These are phyloP conservation scores for Sula dactylatra DNA, from an alignment of 2,113 vertebrate species.

Conservation along the genomic window DNA sequence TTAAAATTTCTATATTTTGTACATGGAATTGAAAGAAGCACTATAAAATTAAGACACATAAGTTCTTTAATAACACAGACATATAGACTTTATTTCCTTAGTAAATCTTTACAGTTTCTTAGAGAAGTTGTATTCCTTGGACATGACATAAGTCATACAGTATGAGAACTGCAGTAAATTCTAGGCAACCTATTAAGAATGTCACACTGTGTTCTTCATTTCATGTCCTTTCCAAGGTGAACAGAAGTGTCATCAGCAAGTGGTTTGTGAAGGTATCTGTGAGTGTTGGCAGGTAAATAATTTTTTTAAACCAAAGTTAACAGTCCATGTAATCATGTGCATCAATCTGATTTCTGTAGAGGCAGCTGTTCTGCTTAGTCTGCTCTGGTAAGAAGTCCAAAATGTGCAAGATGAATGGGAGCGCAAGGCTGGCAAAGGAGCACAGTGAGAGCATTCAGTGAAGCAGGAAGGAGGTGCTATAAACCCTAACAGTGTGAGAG, in stretches of 20 bases:
- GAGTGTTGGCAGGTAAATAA: conserved; percentile 45
- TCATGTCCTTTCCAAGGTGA: conserved; percentile 37
- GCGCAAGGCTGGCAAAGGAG: neutral
- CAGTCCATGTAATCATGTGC: conserved; percentile 44
- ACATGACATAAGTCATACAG: neutral
- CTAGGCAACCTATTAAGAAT: neutral
- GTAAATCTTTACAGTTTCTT: neutral
- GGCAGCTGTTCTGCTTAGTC: neutral
- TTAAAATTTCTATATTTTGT: neutral
- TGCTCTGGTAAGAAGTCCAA: neutral
- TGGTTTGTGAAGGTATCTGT: conserved; percentile 26
- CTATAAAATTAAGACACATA: neutral
- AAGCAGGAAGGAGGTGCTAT: neutral
- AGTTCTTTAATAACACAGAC: neutral
- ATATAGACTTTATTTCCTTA: neutral
- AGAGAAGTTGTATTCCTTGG: neutral
- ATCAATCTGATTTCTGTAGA: conserved; percentile 15
- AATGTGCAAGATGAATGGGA: neutral
- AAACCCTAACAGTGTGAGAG: neutral
- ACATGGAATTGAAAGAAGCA: neutral
- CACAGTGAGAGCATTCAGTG: neutral
- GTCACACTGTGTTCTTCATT: neutral
- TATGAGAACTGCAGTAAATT: neutral
- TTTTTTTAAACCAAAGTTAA: conserved; percentile 52
- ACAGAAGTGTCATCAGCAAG: conserved; percentile 7